phyloP scores from a whole-genome alignment of 2,888 invertebrate species.

The Lymantria monacha region DNA sequence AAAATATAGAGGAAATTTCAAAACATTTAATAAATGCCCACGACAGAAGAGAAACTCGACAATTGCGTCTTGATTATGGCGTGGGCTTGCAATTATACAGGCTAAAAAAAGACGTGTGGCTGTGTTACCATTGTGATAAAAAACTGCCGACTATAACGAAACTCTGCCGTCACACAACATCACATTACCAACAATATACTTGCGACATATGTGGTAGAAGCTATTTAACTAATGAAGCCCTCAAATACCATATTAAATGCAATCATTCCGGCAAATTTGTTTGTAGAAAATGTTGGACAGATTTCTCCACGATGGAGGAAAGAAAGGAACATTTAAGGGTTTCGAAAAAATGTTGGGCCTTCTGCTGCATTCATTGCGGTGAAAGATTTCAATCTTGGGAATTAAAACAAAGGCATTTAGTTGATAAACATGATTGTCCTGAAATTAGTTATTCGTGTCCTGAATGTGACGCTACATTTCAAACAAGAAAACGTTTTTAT shows the following conservation, averaged over 20 bases:
- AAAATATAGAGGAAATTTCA: slow-evolving; percentile 48
- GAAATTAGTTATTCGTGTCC: slow-evolving; percentile 53
- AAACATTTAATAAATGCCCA: slow-evolving; percentile 54
- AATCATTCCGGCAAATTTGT: slow-evolving; percentile 51
- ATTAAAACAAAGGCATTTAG: slow-evolving; percentile 55
- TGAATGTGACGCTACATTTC: slow-evolving; percentile 52
- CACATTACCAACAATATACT: slow-evolving; percentile 60
- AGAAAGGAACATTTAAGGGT: slow-evolving; percentile 52
- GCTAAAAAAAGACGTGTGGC: slow-evolving; percentile 54
- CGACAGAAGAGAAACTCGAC: slow-evolving; percentile 27
- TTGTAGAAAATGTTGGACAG: slow-evolving; percentile 65
- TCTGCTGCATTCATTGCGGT: slow-evolving; percentile 56
- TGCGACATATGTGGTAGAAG: slow-evolving; percentile 67
- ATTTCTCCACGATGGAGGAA: slow-evolving; percentile 49
- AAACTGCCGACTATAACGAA: slow-evolving; percentile 57
- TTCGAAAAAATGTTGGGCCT: slow-evolving; percentile 58
- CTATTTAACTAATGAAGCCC: slow-evolving; percentile 56
- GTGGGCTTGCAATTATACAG: slow-evolving; percentile 63
- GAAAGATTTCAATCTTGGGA: slow-evolving; percentile 69
- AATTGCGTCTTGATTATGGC: slow-evolving; percentile 49
- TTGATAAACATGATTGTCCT: slow-evolving; percentile 46
- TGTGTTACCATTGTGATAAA: slow-evolving; percentile 53
- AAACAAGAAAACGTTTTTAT: slow-evolving; percentile 54
- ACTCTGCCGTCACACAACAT: slow-evolving; percentile 60
- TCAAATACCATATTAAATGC: slow-evolving; percentile 61